These are phyloP conservation scores for Cyclargus thomasi DNA, from an alignment of 1,140 invertebrate species.

Conservation along the genomic window DNA sequence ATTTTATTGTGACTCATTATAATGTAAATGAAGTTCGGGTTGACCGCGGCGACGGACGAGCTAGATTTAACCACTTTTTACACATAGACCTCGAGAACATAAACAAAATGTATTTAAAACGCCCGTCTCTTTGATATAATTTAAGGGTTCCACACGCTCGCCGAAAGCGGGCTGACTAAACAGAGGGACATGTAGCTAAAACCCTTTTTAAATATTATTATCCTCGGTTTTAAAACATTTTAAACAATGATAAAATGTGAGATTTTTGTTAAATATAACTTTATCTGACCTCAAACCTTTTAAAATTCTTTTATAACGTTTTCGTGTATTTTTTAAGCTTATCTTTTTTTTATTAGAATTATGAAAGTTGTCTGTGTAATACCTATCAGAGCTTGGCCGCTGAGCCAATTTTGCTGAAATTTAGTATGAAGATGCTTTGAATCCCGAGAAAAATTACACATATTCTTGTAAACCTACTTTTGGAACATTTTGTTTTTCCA, in stretches of 20 bases:
- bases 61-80: neutral
- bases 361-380: too few species aligned
- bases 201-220: slow-evolving; percentile 4
- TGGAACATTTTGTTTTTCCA: too few species aligned
- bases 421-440: too few species aligned
- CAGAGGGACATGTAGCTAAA: neutral
- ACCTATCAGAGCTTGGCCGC: too few species aligned
- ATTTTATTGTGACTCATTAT: neutral
- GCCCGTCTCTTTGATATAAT: slow-evolving; percentile 4
- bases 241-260: neutral
- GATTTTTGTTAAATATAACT: neutral
- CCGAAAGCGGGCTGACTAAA: slow-evolving; percentile 3
- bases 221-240: neutral
- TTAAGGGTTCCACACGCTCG: neutral
- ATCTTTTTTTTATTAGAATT: neutral
- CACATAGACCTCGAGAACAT: neutral
- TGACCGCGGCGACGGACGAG: neutral
- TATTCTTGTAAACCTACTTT: too few species aligned
- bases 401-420: too few species aligned
- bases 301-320: neutral
- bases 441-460: too few species aligned
- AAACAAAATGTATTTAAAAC: slow-evolving; percentile 2
- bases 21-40: slow-evolving; percentile 1
- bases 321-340: neutral
- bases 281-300: neutral